phyloP scores from a whole-genome alignment of 2,888 invertebrate species.

The Sicus ferrugineus region DNA sequence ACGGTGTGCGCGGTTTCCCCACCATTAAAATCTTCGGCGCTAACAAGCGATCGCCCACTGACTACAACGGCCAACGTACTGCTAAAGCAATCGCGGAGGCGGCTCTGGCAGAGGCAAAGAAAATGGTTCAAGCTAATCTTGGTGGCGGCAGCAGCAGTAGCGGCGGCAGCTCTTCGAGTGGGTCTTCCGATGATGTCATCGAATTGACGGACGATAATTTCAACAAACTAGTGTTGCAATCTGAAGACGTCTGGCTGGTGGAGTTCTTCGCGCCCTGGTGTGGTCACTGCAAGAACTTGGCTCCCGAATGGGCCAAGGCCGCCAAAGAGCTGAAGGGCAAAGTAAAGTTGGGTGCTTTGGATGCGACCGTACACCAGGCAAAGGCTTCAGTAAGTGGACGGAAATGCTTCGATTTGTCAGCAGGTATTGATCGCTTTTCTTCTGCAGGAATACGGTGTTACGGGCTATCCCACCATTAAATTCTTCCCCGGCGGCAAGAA shows the following conservation, averaged over 20 bases:
- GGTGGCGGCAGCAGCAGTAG: conserved; percentile 68
- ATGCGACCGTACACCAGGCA: conserved; percentile 89
- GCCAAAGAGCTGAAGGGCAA: conserved; percentile 95
- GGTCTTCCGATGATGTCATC: conserved; percentile 70
- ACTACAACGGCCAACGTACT: conserved; percentile 85
- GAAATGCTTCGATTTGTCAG: neutral
- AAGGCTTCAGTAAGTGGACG: conserved; percentile 69
- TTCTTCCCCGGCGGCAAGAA: conserved; percentile 84
- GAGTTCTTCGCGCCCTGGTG: conserved; percentile 99
- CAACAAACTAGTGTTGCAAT: conserved; percentile 86
- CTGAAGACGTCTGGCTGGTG: conserved; percentile 96
- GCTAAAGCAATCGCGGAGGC: conserved; percentile 88
- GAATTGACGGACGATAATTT: conserved; percentile 97
- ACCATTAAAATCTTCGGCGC: conserved; percentile 93
- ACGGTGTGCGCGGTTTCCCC: conserved; percentile 90
- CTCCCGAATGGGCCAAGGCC: conserved; percentile 95
- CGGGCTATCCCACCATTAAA: conserved; percentile 97
- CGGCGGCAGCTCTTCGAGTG: conserved; percentile 40
- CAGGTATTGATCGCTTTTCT: neutral
- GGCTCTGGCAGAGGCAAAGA: conserved; percentile 79
- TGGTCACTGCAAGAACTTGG: conserved; percentile 95
- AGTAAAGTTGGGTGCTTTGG: conserved; percentile 93
- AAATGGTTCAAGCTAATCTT: conserved; percentile 75
- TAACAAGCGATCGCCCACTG: conserved; percentile 82
- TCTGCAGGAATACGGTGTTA: conserved; percentile 77